Conservation (phyloP, 2,888 invertebrate genomes). For the Carcina quercana region DNA sequence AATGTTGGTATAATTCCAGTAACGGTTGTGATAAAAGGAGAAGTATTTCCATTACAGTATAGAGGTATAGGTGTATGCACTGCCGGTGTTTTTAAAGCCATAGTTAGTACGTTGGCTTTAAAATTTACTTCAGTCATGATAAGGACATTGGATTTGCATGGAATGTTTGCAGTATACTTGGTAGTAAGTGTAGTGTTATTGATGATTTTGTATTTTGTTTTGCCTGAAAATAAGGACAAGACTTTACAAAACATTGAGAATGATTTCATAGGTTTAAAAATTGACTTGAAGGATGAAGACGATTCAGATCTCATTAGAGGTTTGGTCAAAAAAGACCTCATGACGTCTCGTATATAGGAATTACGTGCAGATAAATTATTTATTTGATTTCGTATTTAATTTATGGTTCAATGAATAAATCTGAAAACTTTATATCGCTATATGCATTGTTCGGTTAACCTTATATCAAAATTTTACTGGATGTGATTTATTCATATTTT, state of each 20-base stretch:
- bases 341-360: too few species aligned
- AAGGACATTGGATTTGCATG: background rate
- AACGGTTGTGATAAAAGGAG: background rate
- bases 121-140: conserved; percentile 4
- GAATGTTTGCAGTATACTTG: conserved; percentile 4
- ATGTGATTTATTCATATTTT: too few species aligned
- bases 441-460: too few species aligned
- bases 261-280: background rate
- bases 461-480: too few species aligned
- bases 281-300: background rate
- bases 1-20: background rate
- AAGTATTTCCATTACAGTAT: conserved; percentile 4
- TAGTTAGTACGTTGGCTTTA: background rate
- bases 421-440: too few species aligned
- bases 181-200: background rate
- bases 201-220: background rate
- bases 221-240: conserved; percentile 4
- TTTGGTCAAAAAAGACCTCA: too few species aligned
- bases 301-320: background rate
- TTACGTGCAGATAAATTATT: too few species aligned
- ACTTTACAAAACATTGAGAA: background rate
- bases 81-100: background rate
- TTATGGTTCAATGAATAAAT: too few species aligned
- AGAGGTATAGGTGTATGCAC: conserved; percentile 1
- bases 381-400: too few species aligned